Evolutionary conservation across 2,888 invertebrate species (phyloP), one percentile per base, ranked within the genome.

Genomic region (Stictocephala bisonia): DNA sequence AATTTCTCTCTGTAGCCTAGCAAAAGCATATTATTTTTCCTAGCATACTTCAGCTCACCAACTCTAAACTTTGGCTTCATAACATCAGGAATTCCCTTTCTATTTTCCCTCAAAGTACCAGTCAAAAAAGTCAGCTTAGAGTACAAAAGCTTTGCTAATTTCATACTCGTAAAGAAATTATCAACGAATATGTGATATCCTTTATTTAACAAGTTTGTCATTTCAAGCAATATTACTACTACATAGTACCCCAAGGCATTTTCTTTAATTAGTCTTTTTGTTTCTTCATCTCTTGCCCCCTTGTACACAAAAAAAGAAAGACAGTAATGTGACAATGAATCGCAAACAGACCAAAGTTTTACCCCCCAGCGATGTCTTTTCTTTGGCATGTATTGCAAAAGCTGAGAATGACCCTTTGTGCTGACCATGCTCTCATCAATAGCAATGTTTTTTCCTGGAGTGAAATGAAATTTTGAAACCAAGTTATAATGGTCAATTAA

Each of bases 291-390:
- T n/a, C 66, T 72, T 1, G 72, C 31, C 15, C 66, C 64, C 35
- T 31, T 48, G 20, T 71, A 71, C 13, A 72, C 72, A 66, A n/a
- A 72, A 40, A 72, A 72, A 51, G 3, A 29, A 13, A 66, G 13
- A 26, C 64, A 72, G 20, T 72, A 72, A 26, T 72, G 66, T 22
- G 64, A 26, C 1, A 51, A 40, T 22, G 72, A n/a, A 20, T 72
- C 66, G 15, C 72, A 72, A 7, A 72, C 50, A 22, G 13, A n/a
- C 66, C 72, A 72, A 2, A 72, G 51, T 41, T 72, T 72, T 15
- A 72, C 40, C 4, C 72, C 66, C 64, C 64, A 72, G 20, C 72
- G 58, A 20, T 66, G 72, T 20, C 24, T 15, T 20, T 72, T 72
- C 41, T 72, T 72, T 26, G 72, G 72, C 35, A 66, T 20, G 13